A percentile compares a stretch with the other conserved stretches of the same genome.
These are phyloP conservation scores for Diloba caeruleocephala DNA, from an alignment of 2,888 invertebrate genomes.

Conservation along the genomic window DNA sequence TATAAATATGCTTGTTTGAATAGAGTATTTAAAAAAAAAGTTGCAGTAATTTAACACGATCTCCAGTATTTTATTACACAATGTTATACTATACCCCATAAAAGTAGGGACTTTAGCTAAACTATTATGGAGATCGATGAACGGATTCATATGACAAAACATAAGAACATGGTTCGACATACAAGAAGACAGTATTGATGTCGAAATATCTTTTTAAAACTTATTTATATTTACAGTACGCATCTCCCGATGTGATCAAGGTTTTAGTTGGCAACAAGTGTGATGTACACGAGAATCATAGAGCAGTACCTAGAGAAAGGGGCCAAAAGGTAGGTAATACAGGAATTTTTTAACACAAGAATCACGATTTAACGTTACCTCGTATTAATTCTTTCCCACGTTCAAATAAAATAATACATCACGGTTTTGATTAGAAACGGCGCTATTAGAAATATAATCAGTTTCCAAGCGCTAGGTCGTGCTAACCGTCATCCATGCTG, in stretches of 20 bases:
- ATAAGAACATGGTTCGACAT: no score
- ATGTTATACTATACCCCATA: no score
- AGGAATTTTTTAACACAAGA: constrained; percentile 1
- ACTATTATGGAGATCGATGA: no score
- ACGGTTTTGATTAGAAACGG: constrained; percentile 10
- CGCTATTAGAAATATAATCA: constrained; percentile 17
- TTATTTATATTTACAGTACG: constrained; percentile 90
- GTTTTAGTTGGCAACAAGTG: constrained; percentile 96
- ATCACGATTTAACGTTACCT: no score
- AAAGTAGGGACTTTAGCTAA: no score
- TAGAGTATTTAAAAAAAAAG: no score
- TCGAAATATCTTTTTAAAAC: no score
- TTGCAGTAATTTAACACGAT: no score
- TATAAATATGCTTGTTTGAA: no score
- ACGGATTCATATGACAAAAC: no score
- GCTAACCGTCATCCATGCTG: not conserved
- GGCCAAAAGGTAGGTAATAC: constrained; percentile 96
- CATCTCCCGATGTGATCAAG: constrained; percentile 95
- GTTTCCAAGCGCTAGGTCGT: not conserved
- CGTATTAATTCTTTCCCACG: constrained; percentile 4
- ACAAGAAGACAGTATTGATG: no score
- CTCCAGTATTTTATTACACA: no score
- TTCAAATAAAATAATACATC: not conserved
- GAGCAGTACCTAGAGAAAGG: constrained; percentile 93
- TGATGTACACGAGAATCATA: constrained; percentile 92